Conservation (phyloP, 2,888 invertebrate species). For the Brachyptera putata region DNA sequence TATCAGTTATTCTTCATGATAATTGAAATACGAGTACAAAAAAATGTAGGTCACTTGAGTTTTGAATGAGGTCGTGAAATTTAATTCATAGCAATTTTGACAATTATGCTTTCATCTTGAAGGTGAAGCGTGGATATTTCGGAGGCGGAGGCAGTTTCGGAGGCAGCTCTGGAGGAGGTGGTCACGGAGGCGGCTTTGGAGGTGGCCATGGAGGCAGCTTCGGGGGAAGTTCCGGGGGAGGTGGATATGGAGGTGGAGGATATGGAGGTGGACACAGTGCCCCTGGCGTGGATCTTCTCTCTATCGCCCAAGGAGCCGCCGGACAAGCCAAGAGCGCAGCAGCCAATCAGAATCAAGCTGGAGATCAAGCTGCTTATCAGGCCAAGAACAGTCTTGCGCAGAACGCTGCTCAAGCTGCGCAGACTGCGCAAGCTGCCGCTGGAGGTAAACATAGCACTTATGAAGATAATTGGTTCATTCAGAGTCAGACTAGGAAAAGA, state of each 20-base stretch:
- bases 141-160: neutral
- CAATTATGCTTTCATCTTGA: too few species aligned
- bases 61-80: too few species aligned
- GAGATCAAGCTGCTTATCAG: neutral
- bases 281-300: slow-evolving; percentile 2
- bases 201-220: neutral
- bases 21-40: too few species aligned
- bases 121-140: too few species aligned
- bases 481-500: too few species aligned
- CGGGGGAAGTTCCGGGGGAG: neutral
- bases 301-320: slow-evolving; percentile 3
- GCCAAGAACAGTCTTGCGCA: slow-evolving; percentile 6
- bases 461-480: too few species aligned
- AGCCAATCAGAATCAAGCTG: neutral
- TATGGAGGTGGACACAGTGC: neutral
- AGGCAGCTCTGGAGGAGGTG: neutral
- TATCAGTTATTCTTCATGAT: too few species aligned
- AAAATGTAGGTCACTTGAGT: too few species aligned
- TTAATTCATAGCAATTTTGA: too few species aligned
- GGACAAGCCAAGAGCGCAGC: neutral
- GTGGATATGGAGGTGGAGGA: neutral
- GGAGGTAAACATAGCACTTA: neutral
- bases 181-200: neutral
- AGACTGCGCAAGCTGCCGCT: slow-evolving; percentile 3
- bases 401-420: slow-evolving; percentile 3